phyloP scores from a whole-genome alignment of 2,113 vertebrate species.

The Tiliqua scincoides region DNA sequence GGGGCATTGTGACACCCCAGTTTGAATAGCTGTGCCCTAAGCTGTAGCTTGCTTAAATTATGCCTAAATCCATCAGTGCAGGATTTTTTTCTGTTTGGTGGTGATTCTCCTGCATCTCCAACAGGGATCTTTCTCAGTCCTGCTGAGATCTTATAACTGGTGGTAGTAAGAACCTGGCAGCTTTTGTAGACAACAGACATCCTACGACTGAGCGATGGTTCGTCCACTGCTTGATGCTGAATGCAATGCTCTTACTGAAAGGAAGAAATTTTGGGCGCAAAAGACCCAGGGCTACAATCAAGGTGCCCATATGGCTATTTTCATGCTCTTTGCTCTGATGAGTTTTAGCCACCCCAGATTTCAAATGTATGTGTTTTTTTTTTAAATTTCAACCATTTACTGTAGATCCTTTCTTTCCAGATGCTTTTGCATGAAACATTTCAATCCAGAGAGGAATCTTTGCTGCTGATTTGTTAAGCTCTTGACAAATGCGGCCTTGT shows the following conservation, averaged over 20 bases:
- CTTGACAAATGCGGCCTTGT: conserved; percentile 15
- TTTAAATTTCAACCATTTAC: conserved; percentile 19
- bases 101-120: too few species aligned
- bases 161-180: too few species aligned
- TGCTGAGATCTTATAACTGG: too few species aligned
- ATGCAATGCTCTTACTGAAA: not conserved
- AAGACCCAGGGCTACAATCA: not conserved
- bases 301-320: not conserved
- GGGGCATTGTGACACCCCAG: too few species aligned
- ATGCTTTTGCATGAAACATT: not conserved
- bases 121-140: too few species aligned
- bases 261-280: not conserved
- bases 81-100: too few species aligned
- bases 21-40: too few species aligned
- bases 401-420: not conserved
- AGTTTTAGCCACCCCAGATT: not conserved
- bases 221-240: too few species aligned
- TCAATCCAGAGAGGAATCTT: not conserved
- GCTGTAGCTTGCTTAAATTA: too few species aligned
- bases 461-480: conserved; percentile 32
- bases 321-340: not conserved
- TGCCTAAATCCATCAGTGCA: too few species aligned
- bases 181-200: too few species aligned
- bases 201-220: too few species aligned
- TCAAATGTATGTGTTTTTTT: not conserved